A percentile compares a stretch with the other conserved stretches of the same genome.
phyloP scores from a whole-genome alignment of 53 echinoderm and acorn worm species.

The Paracentrotus lividus region DNA sequence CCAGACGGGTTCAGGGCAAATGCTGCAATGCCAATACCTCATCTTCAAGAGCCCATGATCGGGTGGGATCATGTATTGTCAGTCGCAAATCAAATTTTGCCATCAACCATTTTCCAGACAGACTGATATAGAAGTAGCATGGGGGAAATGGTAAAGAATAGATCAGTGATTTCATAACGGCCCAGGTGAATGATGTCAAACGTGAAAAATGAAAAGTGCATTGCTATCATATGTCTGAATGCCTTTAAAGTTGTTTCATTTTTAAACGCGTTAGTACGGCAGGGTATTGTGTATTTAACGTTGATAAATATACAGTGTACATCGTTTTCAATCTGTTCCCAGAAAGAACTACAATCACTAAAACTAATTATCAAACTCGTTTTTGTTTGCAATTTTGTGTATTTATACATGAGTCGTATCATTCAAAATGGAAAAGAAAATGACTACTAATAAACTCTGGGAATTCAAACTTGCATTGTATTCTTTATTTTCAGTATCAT shows the following conservation, averaged over 20 bases:
- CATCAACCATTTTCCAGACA: background rate
- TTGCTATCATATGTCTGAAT: background rate
- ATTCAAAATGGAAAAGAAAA: no score
- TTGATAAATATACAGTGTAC: no score
- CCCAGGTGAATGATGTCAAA: no score
- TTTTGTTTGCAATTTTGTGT: no score
- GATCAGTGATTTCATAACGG: slow-evolving; percentile 1
- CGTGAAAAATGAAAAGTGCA: background rate
- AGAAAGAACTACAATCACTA: no score
- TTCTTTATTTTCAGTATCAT: no score
- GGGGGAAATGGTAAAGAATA: background rate
- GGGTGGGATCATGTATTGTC: background rate
- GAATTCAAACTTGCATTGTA: no score
- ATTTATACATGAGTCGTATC: no score
- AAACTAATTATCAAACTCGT: no score
- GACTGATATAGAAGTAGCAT: background rate
- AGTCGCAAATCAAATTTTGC: slow-evolving; percentile 9
- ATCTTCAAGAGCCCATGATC: background rate
- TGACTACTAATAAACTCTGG: no score
- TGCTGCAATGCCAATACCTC: background rate
- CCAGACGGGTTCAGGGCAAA: background rate
- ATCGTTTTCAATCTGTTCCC: no score
- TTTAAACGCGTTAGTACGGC: background rate
- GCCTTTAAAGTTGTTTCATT: background rate
- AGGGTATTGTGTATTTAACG: no score